Conservation (phyloP, 2,113 vertebrate genomes). For the Catagonus wagneri region DNA sequence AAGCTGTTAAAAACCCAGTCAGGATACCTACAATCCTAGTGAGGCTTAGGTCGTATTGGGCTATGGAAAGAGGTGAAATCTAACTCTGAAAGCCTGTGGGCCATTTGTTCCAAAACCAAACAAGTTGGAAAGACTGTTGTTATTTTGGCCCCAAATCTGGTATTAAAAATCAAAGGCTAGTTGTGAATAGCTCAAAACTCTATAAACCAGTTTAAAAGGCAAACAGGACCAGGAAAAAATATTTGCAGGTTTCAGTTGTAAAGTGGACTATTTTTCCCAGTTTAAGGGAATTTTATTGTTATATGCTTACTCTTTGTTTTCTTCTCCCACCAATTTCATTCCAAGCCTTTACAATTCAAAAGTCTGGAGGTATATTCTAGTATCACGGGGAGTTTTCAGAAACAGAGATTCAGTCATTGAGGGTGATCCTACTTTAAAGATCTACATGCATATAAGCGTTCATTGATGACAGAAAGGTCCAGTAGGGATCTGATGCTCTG, state of each 20-base stretch:
- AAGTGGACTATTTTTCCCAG: slow-evolving; percentile 50
- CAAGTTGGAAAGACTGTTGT: slow-evolving; percentile 41
- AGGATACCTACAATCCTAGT: neutral
- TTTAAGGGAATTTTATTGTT: slow-evolving; percentile 39
- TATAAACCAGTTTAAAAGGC: slow-evolving; percentile 58
- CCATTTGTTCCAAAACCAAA: slow-evolving; percentile 30
- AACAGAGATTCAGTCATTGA: neutral
- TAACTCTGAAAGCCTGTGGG: neutral
- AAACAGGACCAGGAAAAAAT: slow-evolving; percentile 48
- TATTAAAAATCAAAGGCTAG: slow-evolving; percentile 68
- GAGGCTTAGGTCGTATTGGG: neutral
- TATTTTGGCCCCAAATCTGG: slow-evolving; percentile 17
- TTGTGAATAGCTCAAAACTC: slow-evolving; percentile 25
- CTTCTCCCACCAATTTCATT: neutral
- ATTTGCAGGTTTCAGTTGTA: slow-evolving; percentile 36
- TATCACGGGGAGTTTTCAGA: neutral
- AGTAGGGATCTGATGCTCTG: neutral
- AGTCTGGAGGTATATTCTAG: neutral
- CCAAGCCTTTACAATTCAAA: neutral
- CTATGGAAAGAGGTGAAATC: neutral
- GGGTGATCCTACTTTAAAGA: neutral
- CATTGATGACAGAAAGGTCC: neutral
- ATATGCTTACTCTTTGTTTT: neutral
- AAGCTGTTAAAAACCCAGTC: neutral
- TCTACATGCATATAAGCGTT: neutral